These are phyloP conservation scores for Drosophila takahashii DNA, from an alignment of 1,140 invertebrate species.

Conservation along the genomic window DNA sequence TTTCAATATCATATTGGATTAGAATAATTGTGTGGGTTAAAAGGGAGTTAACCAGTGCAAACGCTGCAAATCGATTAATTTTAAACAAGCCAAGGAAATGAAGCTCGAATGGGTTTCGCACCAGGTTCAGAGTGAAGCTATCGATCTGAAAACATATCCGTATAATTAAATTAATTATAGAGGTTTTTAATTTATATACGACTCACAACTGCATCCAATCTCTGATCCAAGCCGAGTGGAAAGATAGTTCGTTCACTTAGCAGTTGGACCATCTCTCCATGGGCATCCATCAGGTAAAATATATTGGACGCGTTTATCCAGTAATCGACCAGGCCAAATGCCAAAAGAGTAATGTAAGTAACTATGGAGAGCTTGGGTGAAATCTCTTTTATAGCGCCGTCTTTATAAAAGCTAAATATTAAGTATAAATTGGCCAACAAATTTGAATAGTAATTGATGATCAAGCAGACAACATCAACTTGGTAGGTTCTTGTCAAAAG, in stretches of 20 bases:
- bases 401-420: not conserved
- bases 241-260: conserved; percentile 15
- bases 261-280: conserved; percentile 16
- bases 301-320: no score
- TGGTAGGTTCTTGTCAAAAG: conserved; percentile 16
- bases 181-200: not conserved
- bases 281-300: no score
- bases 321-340: no score
- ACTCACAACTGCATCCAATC: conserved; percentile 52
- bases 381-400: not conserved
- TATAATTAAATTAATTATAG: no score
- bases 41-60: not conserved
- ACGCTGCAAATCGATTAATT: not conserved
- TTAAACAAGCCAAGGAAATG: conserved; percentile 9
- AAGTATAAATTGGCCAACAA: conserved; percentile 16
- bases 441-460: conserved; percentile 25
- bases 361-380: not conserved
- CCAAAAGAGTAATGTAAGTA: not conserved
- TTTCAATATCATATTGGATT: conserved; percentile 40
- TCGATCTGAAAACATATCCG: conserved; percentile 22
- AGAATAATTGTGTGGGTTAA: no score
- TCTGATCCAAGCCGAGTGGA: conserved; percentile 21
- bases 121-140: conserved; percentile 41
- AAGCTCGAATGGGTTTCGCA: conserved; percentile 14
- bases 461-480: conserved; percentile 17